Evolutionary conservation across 2,113 vertebrate genomes (phyloP).

Genomic region (Turnix velox): DNA sequence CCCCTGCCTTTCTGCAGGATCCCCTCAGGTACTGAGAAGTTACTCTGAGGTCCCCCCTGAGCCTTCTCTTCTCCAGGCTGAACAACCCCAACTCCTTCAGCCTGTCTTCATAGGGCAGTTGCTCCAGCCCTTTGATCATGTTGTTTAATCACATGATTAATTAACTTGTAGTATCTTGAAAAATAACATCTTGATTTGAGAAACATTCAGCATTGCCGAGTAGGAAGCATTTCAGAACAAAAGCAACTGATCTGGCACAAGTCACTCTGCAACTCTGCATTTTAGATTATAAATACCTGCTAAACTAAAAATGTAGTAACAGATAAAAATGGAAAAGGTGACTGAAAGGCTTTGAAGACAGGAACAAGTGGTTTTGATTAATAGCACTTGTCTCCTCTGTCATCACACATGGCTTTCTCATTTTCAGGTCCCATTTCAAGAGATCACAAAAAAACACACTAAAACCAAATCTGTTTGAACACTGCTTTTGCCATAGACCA

Average conservation of each 20-base stretch:
- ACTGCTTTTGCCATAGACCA: constrained; percentile 33
- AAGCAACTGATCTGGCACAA: background rate
- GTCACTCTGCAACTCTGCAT: background rate
- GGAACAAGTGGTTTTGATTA: constrained; percentile 39
- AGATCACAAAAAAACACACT: background rate
- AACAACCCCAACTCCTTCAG: too few species aligned
- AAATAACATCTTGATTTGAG: background rate
- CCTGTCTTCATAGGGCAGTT: too few species aligned
- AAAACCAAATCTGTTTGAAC: constrained; percentile 23
- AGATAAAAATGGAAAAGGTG: constrained; percentile 26
- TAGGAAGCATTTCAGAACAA: background rate
- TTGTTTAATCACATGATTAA: background rate
- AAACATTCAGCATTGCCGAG: background rate
- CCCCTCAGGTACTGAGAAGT: too few species aligned
- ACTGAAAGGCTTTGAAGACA: constrained; percentile 8
- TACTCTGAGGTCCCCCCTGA: too few species aligned
- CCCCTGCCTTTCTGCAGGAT: too few species aligned
- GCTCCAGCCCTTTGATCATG: too few species aligned
- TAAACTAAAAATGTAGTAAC: background rate
- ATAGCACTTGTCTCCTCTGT: constrained; percentile 33
- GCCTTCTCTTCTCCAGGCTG: too few species aligned
- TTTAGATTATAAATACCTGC: constrained; percentile 4
- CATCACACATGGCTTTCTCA: background rate
- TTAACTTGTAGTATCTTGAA: background rate
- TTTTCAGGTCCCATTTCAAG: background rate